Percentiles rank a stretch among this genome's conserved stretches.
Evolutionary conservation across 2,888 invertebrate species (phyloP).

Genomic region (Xanthorhoe designata): DNA sequence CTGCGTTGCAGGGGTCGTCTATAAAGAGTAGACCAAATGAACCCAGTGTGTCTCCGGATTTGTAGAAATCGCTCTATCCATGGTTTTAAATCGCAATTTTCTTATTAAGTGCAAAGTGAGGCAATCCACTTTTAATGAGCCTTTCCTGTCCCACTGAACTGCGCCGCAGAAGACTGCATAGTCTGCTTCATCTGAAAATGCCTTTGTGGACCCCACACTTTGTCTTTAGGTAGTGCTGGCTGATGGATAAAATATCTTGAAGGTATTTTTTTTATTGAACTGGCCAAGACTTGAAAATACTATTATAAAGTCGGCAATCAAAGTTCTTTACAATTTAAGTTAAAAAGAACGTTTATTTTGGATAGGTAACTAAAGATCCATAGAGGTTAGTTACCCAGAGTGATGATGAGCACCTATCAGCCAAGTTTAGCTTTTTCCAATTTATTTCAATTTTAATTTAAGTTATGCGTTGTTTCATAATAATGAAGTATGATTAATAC

Average conservation of each 20-base stretch:
- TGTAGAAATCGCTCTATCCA: slow-evolving; percentile 53
- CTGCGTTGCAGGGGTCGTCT: no score
- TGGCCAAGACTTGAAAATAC: background rate
- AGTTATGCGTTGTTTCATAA: no score
- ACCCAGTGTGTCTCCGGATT: slow-evolving; percentile 48
- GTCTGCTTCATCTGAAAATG: slow-evolving; percentile 39
- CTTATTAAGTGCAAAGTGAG: slow-evolving; percentile 63
- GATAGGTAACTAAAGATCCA: no score
- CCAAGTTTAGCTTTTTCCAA: no score
- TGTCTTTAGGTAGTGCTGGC: slow-evolving; percentile 28
- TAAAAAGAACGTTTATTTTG: no score
- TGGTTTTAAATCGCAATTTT: slow-evolving; percentile 63
- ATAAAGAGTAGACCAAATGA: background rate
- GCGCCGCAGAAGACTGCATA: slow-evolving; percentile 41
- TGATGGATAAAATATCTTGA: background rate
- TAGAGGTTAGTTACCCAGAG: no score
- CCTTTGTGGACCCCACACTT: slow-evolving; percentile 31
- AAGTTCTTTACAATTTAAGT: no score
- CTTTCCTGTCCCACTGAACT: slow-evolving; percentile 53
- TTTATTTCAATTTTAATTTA: no score
- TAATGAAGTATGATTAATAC: no score
- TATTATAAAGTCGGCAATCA: no score
- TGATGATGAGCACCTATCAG: no score
- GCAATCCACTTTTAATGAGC: slow-evolving; percentile 75
- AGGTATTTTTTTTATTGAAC: background rate